Evolutionary conservation across 2,113 vertebrate genomes (phyloP).

Genomic region (Myxocyprinus asiaticus): DNA sequence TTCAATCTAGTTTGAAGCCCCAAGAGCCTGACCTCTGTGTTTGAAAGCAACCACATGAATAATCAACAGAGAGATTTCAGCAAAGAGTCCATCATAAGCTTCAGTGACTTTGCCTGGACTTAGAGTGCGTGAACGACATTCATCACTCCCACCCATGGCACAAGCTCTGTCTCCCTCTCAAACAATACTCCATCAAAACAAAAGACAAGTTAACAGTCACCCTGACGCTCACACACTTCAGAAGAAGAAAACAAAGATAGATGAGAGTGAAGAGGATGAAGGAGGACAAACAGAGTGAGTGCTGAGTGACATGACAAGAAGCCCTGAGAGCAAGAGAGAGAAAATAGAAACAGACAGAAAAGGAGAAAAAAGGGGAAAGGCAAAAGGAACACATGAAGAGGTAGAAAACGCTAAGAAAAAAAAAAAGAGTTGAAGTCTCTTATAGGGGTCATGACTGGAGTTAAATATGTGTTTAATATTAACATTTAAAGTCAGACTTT

Average conservation of each 20-base stretch:
- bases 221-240: conserved; percentile 21
- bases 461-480: too few relatives aligned
- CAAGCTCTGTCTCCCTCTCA: conserved; percentile 37
- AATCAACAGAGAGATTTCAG: conserved; percentile 37
- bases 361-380: too few relatives aligned
- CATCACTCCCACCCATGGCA: conserved; percentile 30
- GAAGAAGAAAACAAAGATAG: not conserved
- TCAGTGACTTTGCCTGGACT: conserved; percentile 32
- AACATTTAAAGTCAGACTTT: too few relatives aligned
- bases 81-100: conserved; percentile 34
- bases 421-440: too few relatives aligned
- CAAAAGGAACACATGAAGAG: too few relatives aligned
- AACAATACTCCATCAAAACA: conserved; percentile 42
- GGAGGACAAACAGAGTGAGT: conserved; percentile 35
- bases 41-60: conserved; percentile 40
- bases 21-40: conserved; percentile 24
- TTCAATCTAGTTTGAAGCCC: conserved; percentile 25
- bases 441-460: too few relatives aligned
- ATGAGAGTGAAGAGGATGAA: conserved; percentile 29
- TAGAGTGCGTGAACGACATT: conserved; percentile 35
- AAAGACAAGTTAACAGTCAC: conserved; percentile 41
- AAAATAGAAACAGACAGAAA: too few relatives aligned
- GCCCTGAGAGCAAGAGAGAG: not conserved
- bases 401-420: too few relatives aligned
- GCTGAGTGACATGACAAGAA: conserved; percentile 30